These are phyloP conservation scores for Dolomedes plantarius DNA, from an alignment of 2,888 invertebrate genomes.

Conservation along the genomic window DNA sequence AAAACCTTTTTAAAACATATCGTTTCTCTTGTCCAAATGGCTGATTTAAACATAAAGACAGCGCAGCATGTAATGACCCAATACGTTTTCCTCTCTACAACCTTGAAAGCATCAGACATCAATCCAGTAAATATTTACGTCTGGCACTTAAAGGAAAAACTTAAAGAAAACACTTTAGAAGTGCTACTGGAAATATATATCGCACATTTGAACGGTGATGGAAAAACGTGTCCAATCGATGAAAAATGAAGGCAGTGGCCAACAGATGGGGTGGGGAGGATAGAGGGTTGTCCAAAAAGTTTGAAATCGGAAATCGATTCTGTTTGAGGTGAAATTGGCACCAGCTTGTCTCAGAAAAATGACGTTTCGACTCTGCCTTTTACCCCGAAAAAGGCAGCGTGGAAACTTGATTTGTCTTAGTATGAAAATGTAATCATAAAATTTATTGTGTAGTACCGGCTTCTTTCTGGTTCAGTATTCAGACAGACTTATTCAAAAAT, in stretches of 20 bases:
- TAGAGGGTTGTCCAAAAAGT: slow-evolving; percentile 49
- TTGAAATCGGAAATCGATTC: slow-evolving; percentile 66
- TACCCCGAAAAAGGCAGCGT: background rate
- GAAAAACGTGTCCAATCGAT: slow-evolving; percentile 39
- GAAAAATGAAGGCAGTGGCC: slow-evolving; percentile 52
- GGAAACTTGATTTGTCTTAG: no score
- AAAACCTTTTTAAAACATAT: no score
- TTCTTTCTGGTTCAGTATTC: no score
- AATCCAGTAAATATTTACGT: background rate
- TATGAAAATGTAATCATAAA: no score
- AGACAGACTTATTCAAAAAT: no score
- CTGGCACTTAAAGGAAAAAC: background rate
- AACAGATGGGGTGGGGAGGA: slow-evolving; percentile 2
- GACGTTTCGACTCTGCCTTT: slow-evolving; percentile 45
- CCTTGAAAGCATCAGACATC: background rate
- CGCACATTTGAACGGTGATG: background rate
- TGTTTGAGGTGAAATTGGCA: slow-evolving; percentile 63
- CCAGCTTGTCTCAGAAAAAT: slow-evolving; percentile 62
- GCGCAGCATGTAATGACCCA: no score
- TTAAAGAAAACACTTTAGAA: slow-evolving; percentile 4
- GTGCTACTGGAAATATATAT: slow-evolving; percentile 4
- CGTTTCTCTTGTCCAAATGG: no score
- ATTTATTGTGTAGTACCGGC: no score
- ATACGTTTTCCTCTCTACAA: no score
- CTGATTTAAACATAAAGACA: no score